Evolutionary conservation across 2,797 vertebrate species (phyloP), one percentile per base, ranked within the genome.

Genomic region (Eremophila alpestris): DNA sequence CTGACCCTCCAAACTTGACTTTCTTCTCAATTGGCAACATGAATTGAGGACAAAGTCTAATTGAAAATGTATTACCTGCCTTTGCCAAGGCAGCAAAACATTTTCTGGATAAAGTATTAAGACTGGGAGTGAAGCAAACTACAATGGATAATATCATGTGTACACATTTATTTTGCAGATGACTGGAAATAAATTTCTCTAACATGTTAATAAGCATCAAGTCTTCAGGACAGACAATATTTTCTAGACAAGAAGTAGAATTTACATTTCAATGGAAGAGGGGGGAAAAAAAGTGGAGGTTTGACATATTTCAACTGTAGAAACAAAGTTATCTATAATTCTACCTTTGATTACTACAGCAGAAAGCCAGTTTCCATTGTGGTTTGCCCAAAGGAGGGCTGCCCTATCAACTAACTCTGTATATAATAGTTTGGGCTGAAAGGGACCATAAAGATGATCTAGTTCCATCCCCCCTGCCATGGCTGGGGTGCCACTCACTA

Each of bases 231-330:
- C n/a, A 67, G 55, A 46, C 36, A 23, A 2, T 49, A 10, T 79
- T 81, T 93, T 89, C 40, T 79, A 3, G 38, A 24, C 7, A 81
- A 65, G 43, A 64, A 90, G 48, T 7, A 62, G 8, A 83, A 80
- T 74, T 79, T 75, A 17, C 11, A 8, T 87, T 91, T 92, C 34
- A 49, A 4, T 64, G 2, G 41, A 34, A 41, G 32, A 16, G 17
- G 22, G 17, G 20, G 1, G n/a, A n/a, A 4, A 5, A 59, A 34
- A 69, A 22, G 9, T 21, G 15, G 6, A 3, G 1, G 3, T 3
- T 14, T 24, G 51, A 10, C 23, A 13, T 73, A 41, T 71, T 73
- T 80, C 26, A 64, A 1, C 11, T 21, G 8, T 41, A 75, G 32
- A 45, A 87, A 56, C 11, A 34, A 78, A 69, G 38, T 67, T 51